Percentiles rank a stretch among this genome's conserved stretches.
phyloP scores from a whole-genome alignment of 1,140 invertebrate genomes.

The Ostrea edulis region DNA sequence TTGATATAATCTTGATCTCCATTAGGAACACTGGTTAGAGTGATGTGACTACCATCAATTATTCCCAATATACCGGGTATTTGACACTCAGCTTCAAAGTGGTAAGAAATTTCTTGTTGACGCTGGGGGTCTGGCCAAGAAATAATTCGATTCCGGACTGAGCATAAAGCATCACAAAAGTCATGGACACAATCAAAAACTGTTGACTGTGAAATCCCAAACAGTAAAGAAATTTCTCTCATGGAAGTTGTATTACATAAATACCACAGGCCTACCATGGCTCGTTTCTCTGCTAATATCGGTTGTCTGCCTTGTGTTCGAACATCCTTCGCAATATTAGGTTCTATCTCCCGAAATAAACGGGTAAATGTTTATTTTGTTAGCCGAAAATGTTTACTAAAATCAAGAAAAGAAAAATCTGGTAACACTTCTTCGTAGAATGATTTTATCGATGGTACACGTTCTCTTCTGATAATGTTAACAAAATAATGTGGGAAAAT shows the following conservation, averaged over 20 bases:
- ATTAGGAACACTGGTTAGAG: too few relatives aligned
- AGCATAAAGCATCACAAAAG: neutral
- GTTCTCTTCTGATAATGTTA: neutral
- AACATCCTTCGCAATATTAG: neutral
- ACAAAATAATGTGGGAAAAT: neutral
- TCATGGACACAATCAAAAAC: neutral
- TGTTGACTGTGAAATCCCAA: constrained; percentile 14
- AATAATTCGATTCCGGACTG: neutral
- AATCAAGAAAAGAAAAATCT: neutral
- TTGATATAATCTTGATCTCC: neutral
- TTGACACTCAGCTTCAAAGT: neutral
- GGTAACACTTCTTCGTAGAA: constrained; percentile 7
- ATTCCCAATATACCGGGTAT: neutral
- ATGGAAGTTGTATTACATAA: too few relatives aligned
- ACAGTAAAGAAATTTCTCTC: constrained; percentile 25
- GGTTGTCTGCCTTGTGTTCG: neutral
- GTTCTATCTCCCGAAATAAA: neutral
- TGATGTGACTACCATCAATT: neutral
- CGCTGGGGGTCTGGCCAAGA: neutral
- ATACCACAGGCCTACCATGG: neutral
- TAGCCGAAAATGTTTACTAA: too few relatives aligned
- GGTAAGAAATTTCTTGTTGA: neutral
- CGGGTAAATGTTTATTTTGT: neutral
- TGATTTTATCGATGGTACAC: neutral
- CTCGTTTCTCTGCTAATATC: neutral